phyloP scores from a whole-genome alignment of 1,140 invertebrate genomes.

The Leptinotarsa lineolata region DNA sequence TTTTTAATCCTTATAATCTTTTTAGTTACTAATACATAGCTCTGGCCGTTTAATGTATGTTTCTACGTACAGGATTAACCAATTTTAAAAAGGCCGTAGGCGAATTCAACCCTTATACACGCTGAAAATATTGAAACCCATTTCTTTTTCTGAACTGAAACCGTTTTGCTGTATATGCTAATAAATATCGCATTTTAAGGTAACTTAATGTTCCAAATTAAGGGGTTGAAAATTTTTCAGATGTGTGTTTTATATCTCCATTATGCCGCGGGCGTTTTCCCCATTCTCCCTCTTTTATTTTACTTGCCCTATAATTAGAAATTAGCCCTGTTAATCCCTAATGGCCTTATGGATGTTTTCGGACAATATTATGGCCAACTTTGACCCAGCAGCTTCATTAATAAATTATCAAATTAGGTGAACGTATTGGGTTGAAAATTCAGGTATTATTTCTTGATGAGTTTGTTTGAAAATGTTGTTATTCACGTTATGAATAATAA shows the following conservation, averaged over 20 bases:
- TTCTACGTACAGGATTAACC: slow-evolving; percentile 44
- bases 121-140: slow-evolving; percentile 35
- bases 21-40: slow-evolving; percentile 45
- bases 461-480: slow-evolving; percentile 26
- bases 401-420: slow-evolving; percentile 30
- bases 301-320: slow-evolving; percentile 34
- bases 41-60: slow-evolving; percentile 42
- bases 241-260: slow-evolving; percentile 37
- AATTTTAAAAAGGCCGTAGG: slow-evolving; percentile 40
- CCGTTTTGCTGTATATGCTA: slow-evolving; percentile 39
- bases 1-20: slow-evolving; percentile 42
- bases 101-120: slow-evolving; percentile 39
- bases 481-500: slow-evolving; percentile 25
- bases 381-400: slow-evolving; percentile 24
- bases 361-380: slow-evolving; percentile 27
- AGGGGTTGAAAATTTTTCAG: slow-evolving; percentile 45
- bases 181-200: slow-evolving; percentile 47
- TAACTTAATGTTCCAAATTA: slow-evolving; percentile 46
- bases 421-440: slow-evolving; percentile 20
- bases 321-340: slow-evolving; percentile 34
- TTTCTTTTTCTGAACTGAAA: slow-evolving; percentile 41
- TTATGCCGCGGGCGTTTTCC: slow-evolving; percentile 19
- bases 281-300: slow-evolving; percentile 33
- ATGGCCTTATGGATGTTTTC: slow-evolving; percentile 31
- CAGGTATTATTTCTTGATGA: slow-evolving; percentile 27